Evolutionary conservation across 2,113 vertebrate genomes (phyloP).

Genomic region (Corythornis cristatus): DNA sequence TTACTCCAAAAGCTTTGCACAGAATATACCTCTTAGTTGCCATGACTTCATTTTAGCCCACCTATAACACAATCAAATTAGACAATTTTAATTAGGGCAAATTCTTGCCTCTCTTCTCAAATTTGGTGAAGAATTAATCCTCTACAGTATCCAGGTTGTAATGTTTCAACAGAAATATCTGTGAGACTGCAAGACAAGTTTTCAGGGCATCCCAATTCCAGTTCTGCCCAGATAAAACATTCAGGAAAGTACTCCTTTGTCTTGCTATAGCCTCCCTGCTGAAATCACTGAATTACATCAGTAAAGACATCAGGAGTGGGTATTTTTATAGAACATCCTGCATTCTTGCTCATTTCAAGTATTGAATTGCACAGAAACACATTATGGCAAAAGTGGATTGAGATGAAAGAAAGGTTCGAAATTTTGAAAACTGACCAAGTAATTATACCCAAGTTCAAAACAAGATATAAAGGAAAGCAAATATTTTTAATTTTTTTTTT

Average conservation of each 20-base stretch:
- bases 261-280: rapidly evolving
- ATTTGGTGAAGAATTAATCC: background rate
- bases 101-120: background rate
- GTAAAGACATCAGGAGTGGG: background rate
- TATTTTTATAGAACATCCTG: background rate
- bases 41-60: background rate
- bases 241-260: background rate
- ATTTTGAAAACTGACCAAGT: background rate
- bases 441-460: background rate
- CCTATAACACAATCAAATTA: background rate
- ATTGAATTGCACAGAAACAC: background rate
- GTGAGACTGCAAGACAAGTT: background rate
- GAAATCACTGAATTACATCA: background rate
- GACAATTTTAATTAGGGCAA: background rate
- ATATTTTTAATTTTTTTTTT: background rate
- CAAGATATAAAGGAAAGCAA: background rate
- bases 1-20: background rate
- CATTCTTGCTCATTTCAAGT: background rate
- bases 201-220: background rate
- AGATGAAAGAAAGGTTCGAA: background rate
- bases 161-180: background rate
- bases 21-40: background rate
- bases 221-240: background rate
- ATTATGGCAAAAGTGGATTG: background rate
- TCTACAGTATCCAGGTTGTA: background rate